Evolutionary conservation across 2,888 invertebrate species (phyloP), one percentile per base, ranked within the genome.

Genomic region (Drosophila quinaria): DNA sequence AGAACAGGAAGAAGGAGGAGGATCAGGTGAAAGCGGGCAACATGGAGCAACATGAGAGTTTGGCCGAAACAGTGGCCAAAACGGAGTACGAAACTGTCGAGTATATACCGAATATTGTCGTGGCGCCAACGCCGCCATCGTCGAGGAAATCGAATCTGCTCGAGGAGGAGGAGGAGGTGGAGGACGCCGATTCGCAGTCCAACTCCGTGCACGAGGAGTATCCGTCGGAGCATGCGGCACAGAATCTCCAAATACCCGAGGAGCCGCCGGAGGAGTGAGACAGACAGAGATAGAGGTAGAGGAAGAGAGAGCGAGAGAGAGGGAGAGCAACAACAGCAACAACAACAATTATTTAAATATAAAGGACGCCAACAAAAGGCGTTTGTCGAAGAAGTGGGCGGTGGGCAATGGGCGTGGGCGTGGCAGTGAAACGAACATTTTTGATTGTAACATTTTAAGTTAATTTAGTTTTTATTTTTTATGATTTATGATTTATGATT

Each of bases 221-320:
- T 70, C 90, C 91, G 25, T 87, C 91, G 50, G 82, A 90, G 58
- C 91, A 90, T 70, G 90, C 91, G 86, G 90, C 91, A 72, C 91
- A 92, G 82, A 86, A 90, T 80, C 84, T 92, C 42, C 81, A 92
- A 78, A 90, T 91, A 86, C 91, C 91, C 46, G 93, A 92, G 56
- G 91, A 93, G 70, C 93, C 92, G 76, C 93, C 93, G 69, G 93
- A 93, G 91, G 91, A 91, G 74, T 92, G 91, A 91, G 29, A 8
- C 6, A 29, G 29, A 29, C 25, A 25, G 29, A 29, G 29, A 8
- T 6, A 25, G 25, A 25, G 25, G n/a, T n/a, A 29, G 0, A 29
- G 8, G 8, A 1, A 29, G 29, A 29, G 29, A 25, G 25, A 25
- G 25, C 6, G n/a, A 29, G 0, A 29, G 8, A 29, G 8, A 29